Conservation (phyloP, 2,797 vertebrate species). For the Sardinella longiceps region DNA sequence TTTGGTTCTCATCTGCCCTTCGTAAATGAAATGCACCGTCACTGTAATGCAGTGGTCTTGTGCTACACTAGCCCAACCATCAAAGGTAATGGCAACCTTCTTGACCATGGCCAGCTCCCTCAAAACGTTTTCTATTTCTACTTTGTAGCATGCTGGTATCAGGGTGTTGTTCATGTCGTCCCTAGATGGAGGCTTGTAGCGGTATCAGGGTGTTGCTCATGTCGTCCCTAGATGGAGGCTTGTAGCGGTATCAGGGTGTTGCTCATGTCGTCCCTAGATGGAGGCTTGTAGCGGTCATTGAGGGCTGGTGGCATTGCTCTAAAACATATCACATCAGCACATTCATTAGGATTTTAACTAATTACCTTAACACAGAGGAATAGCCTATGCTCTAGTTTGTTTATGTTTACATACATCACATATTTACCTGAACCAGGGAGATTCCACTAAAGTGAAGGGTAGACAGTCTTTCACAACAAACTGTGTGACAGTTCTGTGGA, state of each 20-base stretch:
- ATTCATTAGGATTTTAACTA: not conserved
- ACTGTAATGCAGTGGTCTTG: conserved; percentile 36
- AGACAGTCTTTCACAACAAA: not conserved
- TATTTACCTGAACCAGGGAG: not conserved
- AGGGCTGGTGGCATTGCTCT: not conserved
- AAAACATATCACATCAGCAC: not conserved
- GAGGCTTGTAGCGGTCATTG: not conserved
- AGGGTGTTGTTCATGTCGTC: conserved; percentile 30
- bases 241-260: conserved; percentile 25
- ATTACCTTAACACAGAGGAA: not conserved
- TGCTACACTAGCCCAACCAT: conserved; percentile 25
- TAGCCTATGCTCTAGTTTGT: too few relatives aligned
- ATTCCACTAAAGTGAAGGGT: not conserved
- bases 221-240: conserved; percentile 26
- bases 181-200: conserved; percentile 11
- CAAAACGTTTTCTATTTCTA: conserved; percentile 28
- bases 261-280: conserved; percentile 28
- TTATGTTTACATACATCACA: not conserved
- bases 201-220: conserved; percentile 27
- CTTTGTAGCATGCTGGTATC: conserved; percentile 21
- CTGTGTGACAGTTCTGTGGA: too few relatives aligned
- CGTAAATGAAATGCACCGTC: not conserved
- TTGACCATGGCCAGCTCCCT: not conserved
- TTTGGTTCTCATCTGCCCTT: not conserved
- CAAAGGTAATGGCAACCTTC: conserved; percentile 32